Evolutionary conservation across 2,797 vertebrate genomes (phyloP).

Genomic region (Lateolabrax maculatus): DNA sequence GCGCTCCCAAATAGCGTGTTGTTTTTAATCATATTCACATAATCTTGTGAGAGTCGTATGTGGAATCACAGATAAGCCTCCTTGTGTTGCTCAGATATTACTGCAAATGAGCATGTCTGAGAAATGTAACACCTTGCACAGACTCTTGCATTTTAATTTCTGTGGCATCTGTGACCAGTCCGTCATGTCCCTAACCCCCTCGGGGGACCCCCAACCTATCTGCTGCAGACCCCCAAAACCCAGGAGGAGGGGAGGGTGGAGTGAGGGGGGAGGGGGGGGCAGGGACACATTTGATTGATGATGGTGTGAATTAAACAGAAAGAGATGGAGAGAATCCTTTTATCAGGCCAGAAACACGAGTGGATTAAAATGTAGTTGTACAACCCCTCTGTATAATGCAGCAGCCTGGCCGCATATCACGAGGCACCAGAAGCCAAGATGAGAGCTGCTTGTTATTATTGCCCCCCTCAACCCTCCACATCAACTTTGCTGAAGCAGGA

Average conservation of each 20-base stretch:
- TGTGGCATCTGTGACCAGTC: conserved; percentile 86
- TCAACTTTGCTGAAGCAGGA: conserved; percentile 75
- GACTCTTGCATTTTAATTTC: conserved; percentile 87
- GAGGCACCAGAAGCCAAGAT: conserved; percentile 78
- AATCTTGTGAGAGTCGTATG: conserved; percentile 76
- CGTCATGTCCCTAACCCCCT: conserved; percentile 83
- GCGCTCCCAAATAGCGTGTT: conserved; percentile 50
- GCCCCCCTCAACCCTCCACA: conserved; percentile 19
- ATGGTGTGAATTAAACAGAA: conserved; percentile 88
- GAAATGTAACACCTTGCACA: conserved; percentile 85
- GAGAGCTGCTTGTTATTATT: conserved; percentile 74
- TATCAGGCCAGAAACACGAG: conserved; percentile 87
- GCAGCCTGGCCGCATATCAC: conserved; percentile 81
- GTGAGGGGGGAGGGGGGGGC: conserved; percentile 30
- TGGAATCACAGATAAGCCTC: conserved; percentile 81
- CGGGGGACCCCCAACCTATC: conserved; percentile 79
- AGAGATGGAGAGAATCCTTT: conserved; percentile 89
- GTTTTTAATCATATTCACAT: conserved; percentile 80
- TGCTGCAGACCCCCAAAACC: conserved; percentile 81
- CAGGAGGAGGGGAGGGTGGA: conserved; percentile 53
- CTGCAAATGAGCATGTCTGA: conserved; percentile 84
- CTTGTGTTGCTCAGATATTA: conserved; percentile 77
- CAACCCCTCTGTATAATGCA: conserved; percentile 86
- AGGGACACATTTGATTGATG: conserved; percentile 88
- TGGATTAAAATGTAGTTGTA: conserved; percentile 90